Base-by-base conservation (phyloP, 2,797 vertebrate species). In the Tympanoctomys barrerae region DNA sequence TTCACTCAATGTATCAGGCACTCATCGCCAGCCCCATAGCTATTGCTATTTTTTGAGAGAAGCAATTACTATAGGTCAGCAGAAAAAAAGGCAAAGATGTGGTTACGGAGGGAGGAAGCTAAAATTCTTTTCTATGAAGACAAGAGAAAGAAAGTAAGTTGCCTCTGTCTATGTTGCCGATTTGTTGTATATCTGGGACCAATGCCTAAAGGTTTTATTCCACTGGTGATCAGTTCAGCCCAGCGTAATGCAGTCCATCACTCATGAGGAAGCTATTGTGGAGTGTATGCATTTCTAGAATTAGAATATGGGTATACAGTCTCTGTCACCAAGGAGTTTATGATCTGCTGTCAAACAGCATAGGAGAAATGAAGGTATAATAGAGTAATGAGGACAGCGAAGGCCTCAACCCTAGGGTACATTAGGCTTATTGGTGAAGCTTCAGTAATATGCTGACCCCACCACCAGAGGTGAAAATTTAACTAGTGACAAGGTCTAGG, bases 121-220 rank as follows among this genome's bases (percentile, higher is more conserved):
- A 78, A 59, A 80, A 70, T 71, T 89, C 28, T 95, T 91, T 91
- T 28, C 52, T 26, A 9, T 52, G 36, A 87, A 39, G 49, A 66
- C 31, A 42, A 31, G 79, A 82, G 36, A 71, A 73, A 18, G 39
- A 28, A 87, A 54, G 24, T n/a, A 36, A 31, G 18, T 87, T 52
- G 42, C 28, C 31, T 0, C 0, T 70, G 22, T 70, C 52, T 81
- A 5, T 52, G 11, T 46, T 14, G 10, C 13, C 70, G 75, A 54
- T 80, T 79, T 54, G 16, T 77, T 84, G 22, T 33, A 46, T 24
- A n/a, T 62, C 52, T 84, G 42, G n/a, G 28, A 21, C 18, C 24
- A 81, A 42, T 68, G 61, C n/a, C 36, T 54, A 94, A 24, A 24
- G 70, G 33, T 42, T 91, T 94, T 68, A 54, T 92, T 89, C 39